Conservation (phyloP, 2,113 vertebrate species). For the Daphoenositta chrysoptera region DNA sequence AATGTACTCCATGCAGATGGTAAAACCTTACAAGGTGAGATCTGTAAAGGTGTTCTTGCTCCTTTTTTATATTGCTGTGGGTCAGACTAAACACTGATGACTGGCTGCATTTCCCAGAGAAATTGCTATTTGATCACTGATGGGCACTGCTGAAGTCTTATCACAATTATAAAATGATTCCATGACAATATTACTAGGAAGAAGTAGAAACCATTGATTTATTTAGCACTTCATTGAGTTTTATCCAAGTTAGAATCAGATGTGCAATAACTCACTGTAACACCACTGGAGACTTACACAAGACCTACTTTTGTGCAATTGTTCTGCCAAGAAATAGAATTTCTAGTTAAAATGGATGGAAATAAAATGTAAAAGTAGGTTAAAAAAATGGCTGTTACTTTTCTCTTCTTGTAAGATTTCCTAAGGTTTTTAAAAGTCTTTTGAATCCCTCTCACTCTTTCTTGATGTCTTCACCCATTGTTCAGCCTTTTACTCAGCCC, state of each 20-base stretch:
- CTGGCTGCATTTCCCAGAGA: background rate
- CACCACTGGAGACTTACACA: background rate
- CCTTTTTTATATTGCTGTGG: background rate
- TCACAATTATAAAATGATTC: conserved; percentile 18
- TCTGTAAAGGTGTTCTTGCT: background rate
- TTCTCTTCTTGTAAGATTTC: background rate
- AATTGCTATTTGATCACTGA: conserved; percentile 10
- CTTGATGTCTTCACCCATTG: background rate
- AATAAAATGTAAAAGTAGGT: conserved; percentile 39
- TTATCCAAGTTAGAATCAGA: conserved; percentile 28
- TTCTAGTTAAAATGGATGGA: conserved; percentile 1
- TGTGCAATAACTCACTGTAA: conserved; percentile 10
- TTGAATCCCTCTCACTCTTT: background rate
- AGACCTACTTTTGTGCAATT: conserved; percentile 34
- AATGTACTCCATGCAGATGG: background rate
- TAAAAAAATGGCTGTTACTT: background rate
- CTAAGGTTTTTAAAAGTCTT: conserved; percentile 4
- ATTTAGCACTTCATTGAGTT: conserved; percentile 30
- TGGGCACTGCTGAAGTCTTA: background rate
- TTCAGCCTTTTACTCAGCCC: background rate
- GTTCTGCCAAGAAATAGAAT: conserved; percentile 23
- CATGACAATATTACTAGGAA: background rate
- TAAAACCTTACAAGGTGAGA: background rate
- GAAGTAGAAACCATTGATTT: conserved; percentile 33
- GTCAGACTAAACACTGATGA: background rate